Conservation (phyloP, 2,888 invertebrate genomes). For the Phaonia tiefii region DNA sequence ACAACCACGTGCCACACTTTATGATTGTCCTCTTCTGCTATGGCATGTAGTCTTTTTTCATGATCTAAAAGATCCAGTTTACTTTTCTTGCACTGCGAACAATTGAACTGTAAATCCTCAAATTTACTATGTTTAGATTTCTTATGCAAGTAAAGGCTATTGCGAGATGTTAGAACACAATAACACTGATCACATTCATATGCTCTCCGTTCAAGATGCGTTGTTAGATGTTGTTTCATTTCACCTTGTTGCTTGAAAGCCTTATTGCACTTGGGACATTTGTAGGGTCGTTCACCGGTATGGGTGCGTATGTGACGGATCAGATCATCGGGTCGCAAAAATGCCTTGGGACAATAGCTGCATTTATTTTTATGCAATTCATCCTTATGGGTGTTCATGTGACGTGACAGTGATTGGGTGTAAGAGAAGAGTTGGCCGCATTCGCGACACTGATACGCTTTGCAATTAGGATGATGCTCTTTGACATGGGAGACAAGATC, state of each 20-base stretch:
- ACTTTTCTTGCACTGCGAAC: too few species aligned
- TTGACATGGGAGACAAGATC: constrained; percentile 62
- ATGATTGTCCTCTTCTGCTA: too few species aligned
- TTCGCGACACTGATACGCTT: constrained; percentile 66
- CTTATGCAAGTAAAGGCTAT: constrained; percentile 64
- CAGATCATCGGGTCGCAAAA: constrained; percentile 60
- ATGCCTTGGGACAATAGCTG: constrained; percentile 57
- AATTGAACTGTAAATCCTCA: background rate
- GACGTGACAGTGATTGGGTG: constrained; percentile 67
- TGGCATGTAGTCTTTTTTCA: too few species aligned
- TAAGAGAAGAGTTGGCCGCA: constrained; percentile 62
- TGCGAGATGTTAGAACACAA: constrained; percentile 52
- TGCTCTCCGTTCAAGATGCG: constrained; percentile 46
- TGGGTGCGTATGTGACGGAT: constrained; percentile 65
- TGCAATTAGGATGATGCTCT: constrained; percentile 60
- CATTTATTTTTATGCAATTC: constrained; percentile 51
- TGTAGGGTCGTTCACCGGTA: constrained; percentile 67
- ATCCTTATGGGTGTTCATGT: constrained; percentile 64
- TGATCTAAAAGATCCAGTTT: too few species aligned
- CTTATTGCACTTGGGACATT: constrained; percentile 57
- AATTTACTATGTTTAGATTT: constrained; percentile 41
- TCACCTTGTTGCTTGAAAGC: constrained; percentile 60
- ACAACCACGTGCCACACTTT: too few species aligned
- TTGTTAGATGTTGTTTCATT: constrained; percentile 57
- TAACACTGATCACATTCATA: constrained; percentile 61